phyloP scores from a whole-genome alignment of 2,797 vertebrate genomes.

The Catamblyrhynchus diadema region DNA sequence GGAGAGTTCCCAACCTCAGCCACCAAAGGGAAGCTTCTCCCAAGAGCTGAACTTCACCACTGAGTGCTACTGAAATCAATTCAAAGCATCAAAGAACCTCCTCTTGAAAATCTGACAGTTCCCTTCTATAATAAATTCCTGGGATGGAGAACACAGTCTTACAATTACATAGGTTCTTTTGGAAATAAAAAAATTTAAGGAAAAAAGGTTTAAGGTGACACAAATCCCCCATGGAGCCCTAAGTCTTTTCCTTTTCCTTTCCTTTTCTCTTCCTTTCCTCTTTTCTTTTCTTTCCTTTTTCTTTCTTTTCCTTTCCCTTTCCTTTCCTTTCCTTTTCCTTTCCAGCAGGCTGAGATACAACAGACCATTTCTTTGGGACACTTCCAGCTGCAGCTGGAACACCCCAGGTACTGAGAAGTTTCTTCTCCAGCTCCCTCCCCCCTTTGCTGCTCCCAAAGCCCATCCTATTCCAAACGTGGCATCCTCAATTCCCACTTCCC shows the following conservation, averaged over 20 bases:
- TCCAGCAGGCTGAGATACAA: not conserved
- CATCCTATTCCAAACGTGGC: not conserved
- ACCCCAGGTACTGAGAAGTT: not conserved
- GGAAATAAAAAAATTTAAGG: not conserved
- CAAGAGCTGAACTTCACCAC: not conserved
- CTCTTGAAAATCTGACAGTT: not conserved
- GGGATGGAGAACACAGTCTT: not conserved
- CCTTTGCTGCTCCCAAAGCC: not conserved
- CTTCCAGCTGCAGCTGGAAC: not conserved
- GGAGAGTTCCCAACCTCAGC: not conserved
- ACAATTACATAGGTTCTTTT: not conserved
- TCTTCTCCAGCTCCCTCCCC: not conserved
- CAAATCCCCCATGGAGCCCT: rapidly evolving
- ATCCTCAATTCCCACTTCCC: not conserved
- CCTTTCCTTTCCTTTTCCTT: no score
- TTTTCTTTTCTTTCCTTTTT: no score
- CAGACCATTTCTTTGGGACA: not conserved
- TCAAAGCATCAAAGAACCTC: not conserved
- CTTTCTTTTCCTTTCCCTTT: not conserved
- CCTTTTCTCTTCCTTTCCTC: not conserved
- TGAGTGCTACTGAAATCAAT: not conserved
- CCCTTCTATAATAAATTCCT: not conserved
- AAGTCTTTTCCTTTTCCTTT: not conserved
- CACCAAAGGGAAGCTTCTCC: not conserved
- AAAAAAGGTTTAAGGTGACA: not conserved